phyloP scores from a whole-genome alignment of 2,113 vertebrate species.

The Centropus bengalensis region DNA sequence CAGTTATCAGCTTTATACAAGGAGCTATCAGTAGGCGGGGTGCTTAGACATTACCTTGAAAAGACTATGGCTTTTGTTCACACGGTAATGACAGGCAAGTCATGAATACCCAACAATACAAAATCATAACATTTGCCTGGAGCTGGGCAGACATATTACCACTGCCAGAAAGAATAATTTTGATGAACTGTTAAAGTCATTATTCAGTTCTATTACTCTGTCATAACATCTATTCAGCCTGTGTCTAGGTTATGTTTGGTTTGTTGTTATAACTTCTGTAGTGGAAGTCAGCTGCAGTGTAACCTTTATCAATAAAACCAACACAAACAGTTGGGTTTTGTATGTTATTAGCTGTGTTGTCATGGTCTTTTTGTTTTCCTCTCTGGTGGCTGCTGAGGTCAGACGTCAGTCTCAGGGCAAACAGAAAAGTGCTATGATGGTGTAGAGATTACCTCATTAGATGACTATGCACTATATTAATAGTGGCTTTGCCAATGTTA shows the following conservation, averaged over 20 bases:
- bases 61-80: conserved; percentile 37
- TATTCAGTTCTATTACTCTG: conserved; percentile 43
- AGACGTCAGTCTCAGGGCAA: conserved; percentile 43
- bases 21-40: background rate
- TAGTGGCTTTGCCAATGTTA: conserved; percentile 68
- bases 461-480: conserved; percentile 37
- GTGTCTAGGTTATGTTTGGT: conserved; percentile 40
- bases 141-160: background rate
- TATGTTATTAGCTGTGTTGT: conserved; percentile 13
- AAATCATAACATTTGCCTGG: conserved; percentile 1
- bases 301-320: conserved; percentile 48
- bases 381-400: conserved; percentile 57
- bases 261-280: conserved; percentile 52
- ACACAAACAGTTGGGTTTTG: conserved; percentile 11
- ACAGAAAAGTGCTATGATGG: background rate
- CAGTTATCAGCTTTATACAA: background rate
- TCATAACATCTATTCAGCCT: conserved; percentile 40
- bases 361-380: conserved; percentile 53
- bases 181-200: conserved; percentile 54
- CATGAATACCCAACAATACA: background rate
- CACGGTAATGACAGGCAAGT: background rate
- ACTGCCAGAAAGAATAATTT: conserved; percentile 55
- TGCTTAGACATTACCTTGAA: background rate
- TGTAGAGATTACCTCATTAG: conserved; percentile 61
- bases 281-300: conserved; percentile 29